A percentile compares a stretch with the other conserved stretches of the same genome.
Conservation (phyloP, 2,888 invertebrate species). For the Pseudanteris insignis region DNA sequence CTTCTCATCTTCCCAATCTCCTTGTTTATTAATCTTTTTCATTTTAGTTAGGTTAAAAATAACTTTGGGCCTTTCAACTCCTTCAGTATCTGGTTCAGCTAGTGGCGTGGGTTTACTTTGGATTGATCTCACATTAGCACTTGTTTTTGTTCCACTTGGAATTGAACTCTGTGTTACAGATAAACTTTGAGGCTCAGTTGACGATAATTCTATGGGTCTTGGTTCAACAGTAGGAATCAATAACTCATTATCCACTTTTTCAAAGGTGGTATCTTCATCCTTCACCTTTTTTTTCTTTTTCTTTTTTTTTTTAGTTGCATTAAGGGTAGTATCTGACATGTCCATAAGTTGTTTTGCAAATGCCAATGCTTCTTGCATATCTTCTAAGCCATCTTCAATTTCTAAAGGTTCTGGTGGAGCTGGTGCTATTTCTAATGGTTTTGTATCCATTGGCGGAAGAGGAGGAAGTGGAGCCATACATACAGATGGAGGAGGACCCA, state of each 20-base stretch:
- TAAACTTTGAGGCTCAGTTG: background rate
- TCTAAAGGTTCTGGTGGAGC: conserved; percentile 24
- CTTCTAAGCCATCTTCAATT: conserved; percentile 55
- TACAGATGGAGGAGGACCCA: conserved; percentile 19
- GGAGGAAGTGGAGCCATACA: conserved; percentile 28
- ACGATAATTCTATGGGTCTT: background rate
- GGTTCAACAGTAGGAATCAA: background rate
- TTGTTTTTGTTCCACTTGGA: background rate
- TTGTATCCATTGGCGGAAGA: background rate
- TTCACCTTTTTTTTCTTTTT: conserved; percentile 23
- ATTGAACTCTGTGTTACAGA: background rate
- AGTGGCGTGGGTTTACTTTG: background rate
- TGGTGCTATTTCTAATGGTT: background rate
- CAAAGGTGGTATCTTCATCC: background rate
- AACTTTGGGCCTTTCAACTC: conserved; percentile 50
- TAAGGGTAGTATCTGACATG: conserved; percentile 45
- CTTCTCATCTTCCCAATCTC: conserved; percentile 48
- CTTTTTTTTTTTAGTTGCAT: conserved; percentile 14
- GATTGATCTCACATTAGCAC: background rate
- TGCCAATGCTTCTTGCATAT: conserved; percentile 62
- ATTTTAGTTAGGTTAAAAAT: conserved; percentile 55
- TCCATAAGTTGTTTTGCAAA: conserved; percentile 60
- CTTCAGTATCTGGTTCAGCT: conserved; percentile 13
- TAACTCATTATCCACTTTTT: conserved; percentile 3
- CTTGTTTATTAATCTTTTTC: conserved; percentile 47